Conservation (phyloP, 2,888 invertebrate species). For the Polietes domitor region DNA sequence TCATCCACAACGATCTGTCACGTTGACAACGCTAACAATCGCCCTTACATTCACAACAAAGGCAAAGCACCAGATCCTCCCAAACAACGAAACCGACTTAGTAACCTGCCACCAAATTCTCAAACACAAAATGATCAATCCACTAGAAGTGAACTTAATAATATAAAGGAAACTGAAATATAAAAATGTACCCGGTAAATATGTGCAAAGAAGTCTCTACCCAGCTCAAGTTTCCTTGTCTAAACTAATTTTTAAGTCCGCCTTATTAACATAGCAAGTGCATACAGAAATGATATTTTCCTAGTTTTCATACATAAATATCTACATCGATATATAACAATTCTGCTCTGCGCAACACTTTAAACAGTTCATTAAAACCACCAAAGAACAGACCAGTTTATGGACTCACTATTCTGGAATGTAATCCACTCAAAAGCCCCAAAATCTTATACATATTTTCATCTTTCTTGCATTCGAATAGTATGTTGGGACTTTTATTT, state of each 20-base stretch:
- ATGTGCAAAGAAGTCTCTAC: constrained; percentile 59
- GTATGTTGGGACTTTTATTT: neutral
- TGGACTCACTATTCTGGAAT: too few relatives aligned
- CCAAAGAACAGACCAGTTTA: too few relatives aligned
- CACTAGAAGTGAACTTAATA: constrained; percentile 34
- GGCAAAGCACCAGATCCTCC: constrained; percentile 78
- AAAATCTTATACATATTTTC: too few relatives aligned
- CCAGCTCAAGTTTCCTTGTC: constrained; percentile 21
- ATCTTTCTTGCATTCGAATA: neutral
- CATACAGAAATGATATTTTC: too few relatives aligned
- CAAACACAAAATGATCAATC: constrained; percentile 29
- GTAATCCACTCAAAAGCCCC: too few relatives aligned
- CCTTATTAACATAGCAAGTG: constrained; percentile 29
- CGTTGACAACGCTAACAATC: constrained; percentile 53
- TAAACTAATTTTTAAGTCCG: constrained; percentile 6
- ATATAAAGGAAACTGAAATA: constrained; percentile 63
- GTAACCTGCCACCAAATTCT: neutral
- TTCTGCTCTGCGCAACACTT: neutral
- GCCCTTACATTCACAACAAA: constrained; percentile 74
- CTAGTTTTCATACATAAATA: neutral
- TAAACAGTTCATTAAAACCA: too few relatives aligned
- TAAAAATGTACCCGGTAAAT: constrained; percentile 67
- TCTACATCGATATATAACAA: neutral
- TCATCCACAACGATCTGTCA: constrained; percentile 31
- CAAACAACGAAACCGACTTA: neutral